Evolutionary conservation across 1,140 invertebrate species (phyloP).

Genomic region (Apis florea): DNA sequence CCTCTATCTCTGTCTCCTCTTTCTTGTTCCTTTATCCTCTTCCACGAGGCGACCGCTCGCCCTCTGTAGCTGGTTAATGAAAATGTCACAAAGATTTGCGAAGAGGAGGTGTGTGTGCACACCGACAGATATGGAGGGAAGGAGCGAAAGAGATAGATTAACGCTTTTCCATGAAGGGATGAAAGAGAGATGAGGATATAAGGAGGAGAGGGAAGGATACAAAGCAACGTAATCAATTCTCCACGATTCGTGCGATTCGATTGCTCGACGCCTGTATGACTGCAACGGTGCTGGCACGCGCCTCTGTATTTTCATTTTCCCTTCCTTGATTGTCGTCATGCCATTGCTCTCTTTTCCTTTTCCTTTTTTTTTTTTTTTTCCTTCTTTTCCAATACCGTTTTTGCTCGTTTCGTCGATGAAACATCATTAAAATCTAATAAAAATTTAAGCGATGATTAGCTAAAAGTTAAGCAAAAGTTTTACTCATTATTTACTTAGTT

Average conservation of each 20-base stretch:
- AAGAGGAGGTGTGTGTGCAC: conserved; percentile 44
- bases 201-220: background rate
- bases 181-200: background rate
- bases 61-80: conserved; percentile 62
- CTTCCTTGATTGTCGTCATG: background rate
- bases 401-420: background rate
- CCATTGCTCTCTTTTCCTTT: background rate
- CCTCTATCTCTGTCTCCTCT: conserved; percentile 15
- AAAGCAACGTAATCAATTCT: conserved; percentile 60
- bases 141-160: background rate
- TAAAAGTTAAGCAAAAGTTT: too few species aligned
- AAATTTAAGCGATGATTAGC: too few species aligned
- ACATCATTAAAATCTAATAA: too few species aligned
- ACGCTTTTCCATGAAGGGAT: background rate
- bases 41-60: background rate
- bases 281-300: conserved; percentile 1
- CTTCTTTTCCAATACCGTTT: too few species aligned
- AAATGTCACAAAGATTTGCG: conserved; percentile 70
- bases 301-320: conserved; percentile 10
- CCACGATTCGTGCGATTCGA: conserved; percentile 58
- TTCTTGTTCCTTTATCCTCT: conserved; percentile 2
- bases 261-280: conserved; percentile 42
- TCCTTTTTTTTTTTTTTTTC: background rate
- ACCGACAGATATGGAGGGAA: background rate
- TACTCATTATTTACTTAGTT: too few species aligned